Percentiles rank a stretch among this genome's conserved stretches.
phyloP scores from a whole-genome alignment of 2,113 vertebrate species.

The Recurvirostra avosetta region DNA sequence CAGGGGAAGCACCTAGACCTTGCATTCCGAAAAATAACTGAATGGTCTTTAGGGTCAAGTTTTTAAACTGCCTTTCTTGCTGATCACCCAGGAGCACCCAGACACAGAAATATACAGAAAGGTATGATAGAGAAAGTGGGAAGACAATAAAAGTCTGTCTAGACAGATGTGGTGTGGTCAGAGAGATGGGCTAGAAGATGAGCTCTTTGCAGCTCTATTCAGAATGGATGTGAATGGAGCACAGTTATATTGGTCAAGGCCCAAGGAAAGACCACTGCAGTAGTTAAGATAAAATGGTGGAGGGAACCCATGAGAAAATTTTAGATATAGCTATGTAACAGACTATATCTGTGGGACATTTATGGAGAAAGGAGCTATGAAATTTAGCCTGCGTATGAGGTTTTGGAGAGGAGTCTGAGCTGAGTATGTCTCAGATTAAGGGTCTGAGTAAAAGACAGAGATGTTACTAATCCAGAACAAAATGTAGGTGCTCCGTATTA shows the following conservation, averaged over 20 bases:
- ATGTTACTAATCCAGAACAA: fast-evolving
- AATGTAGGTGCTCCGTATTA: neutral
- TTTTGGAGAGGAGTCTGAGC: neutral
- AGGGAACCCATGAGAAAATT: neutral
- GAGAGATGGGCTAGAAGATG: neutral
- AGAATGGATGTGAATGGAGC: neutral
- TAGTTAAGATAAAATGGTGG: neutral
- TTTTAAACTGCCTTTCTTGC: neutral
- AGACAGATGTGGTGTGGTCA: neutral
- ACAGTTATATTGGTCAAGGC: neutral
- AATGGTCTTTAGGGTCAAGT: neutral
- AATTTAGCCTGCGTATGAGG: neutral
- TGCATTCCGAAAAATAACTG: neutral
- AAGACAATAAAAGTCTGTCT: neutral
- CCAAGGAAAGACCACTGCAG: neutral
- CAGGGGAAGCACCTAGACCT: neutral
- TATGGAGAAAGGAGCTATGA: neutral
- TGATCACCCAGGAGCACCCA: neutral
- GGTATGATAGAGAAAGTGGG: neutral
- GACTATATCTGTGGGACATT: neutral
- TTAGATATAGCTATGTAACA: neutral
- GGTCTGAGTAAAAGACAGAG: neutral
- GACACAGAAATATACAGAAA: neutral
- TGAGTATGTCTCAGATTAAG: neutral
- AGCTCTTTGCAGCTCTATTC: neutral